Evolutionary conservation across 2,113 vertebrate genomes (phyloP).

Genomic region (Lophotis ruficrista): DNA sequence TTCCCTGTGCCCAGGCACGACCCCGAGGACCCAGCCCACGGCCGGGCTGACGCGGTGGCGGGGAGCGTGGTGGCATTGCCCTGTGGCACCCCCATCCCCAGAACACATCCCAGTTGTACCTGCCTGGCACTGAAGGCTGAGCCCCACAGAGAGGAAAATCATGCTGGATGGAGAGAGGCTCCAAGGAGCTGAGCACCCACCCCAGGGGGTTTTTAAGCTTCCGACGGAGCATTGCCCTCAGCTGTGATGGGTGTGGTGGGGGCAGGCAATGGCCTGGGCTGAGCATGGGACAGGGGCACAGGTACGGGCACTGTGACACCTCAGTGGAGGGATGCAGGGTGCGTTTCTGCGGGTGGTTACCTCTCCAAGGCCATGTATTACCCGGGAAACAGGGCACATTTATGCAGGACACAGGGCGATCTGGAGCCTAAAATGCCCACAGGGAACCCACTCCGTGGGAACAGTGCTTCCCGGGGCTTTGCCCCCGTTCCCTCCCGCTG

Average conservation of each 20-base stretch:
- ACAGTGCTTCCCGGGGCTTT: rapidly evolving
- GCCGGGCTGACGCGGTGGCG: rapidly evolving
- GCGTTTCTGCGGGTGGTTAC: rapidly evolving
- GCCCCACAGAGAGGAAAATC: rapidly evolving
- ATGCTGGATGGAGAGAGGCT: rapidly evolving
- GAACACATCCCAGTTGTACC: rapidly evolving
- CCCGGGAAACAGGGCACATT: too few species aligned
- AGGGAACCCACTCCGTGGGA: rapidly evolving
- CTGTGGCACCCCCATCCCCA: rapidly evolving
- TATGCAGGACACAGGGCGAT: not conserved
- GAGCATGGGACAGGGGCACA: not conserved
- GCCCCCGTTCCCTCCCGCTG: rapidly evolving
- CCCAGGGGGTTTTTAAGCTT: not conserved
- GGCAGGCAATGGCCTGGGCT: not conserved
- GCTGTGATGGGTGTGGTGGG: not conserved
- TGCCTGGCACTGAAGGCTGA: not conserved
- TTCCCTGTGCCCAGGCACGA: not conserved
- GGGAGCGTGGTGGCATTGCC: rapidly evolving
- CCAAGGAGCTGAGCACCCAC: rapidly evolving
- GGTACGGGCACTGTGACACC: rapidly evolving
- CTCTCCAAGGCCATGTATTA: rapidly evolving
- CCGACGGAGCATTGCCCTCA: not conserved
- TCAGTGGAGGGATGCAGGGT: rapidly evolving
- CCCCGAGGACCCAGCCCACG: rapidly evolving
- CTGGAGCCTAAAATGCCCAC: rapidly evolving